Conservation (phyloP, 2,797 vertebrate species). For the Gypaetus barbatus region DNA sequence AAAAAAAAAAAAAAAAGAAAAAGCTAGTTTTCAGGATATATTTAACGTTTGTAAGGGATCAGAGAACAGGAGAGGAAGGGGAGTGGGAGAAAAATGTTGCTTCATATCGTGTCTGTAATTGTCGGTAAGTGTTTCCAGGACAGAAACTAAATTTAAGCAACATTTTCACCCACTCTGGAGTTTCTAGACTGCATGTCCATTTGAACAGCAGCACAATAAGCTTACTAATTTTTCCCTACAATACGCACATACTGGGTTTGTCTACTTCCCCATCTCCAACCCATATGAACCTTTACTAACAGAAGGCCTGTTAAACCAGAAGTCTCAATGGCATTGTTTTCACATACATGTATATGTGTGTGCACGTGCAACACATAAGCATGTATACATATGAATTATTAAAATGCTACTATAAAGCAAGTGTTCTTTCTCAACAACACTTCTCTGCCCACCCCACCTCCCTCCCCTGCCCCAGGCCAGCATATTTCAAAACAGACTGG, state of each 20-base stretch:
- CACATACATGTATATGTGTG: background rate
- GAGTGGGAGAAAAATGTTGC: constrained; percentile 4
- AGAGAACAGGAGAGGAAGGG: background rate
- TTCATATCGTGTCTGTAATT: background rate
- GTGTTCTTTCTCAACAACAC: background rate
- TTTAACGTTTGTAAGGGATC: background rate
- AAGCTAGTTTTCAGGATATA: background rate
- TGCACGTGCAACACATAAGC: background rate
- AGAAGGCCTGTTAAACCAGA: background rate
- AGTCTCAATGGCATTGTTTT: background rate
- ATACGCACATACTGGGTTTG: background rate
- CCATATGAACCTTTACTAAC: background rate
- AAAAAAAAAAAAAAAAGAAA: background rate
- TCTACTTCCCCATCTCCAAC: background rate
- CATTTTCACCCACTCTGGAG: constrained; percentile 1
- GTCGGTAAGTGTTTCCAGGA: background rate
- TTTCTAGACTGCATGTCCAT: background rate
- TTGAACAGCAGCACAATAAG: constrained; percentile 11
- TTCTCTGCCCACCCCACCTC: background rate
- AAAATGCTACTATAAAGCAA: background rate
- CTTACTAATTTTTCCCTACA: constrained; percentile 7
- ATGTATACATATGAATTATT: background rate
- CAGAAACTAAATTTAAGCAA: constrained; percentile 4
- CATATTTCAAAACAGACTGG: background rate
- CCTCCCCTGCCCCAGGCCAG: constrained; percentile 15